Conservation (phyloP, 1,140 invertebrate species). For the Megathymus violae region DNA sequence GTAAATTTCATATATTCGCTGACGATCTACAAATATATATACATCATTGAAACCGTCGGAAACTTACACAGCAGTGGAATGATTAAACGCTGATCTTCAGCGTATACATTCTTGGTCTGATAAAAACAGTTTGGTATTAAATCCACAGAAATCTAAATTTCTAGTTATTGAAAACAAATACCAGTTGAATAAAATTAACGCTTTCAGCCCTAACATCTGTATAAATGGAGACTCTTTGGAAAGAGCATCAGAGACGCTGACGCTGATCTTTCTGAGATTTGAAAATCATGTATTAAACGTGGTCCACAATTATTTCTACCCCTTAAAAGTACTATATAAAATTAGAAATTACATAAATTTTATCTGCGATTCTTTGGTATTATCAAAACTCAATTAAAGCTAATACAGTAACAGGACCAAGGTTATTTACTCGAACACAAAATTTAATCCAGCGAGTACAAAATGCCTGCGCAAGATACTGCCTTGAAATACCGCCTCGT, state of each 20-base stretch:
- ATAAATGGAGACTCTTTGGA: constrained; percentile 10
- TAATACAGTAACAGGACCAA: too few species aligned
- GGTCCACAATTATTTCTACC: constrained; percentile 11
- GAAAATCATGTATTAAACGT: neutral
- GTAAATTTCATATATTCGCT: too few species aligned
- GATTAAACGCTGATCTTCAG: neutral
- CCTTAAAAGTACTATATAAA: constrained; percentile 5
- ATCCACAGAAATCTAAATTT: too few species aligned
- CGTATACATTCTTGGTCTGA: neutral
- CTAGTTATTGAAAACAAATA: neutral
- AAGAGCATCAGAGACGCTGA: neutral
- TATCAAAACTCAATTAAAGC: constrained; percentile 19
- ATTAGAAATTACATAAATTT: neutral
- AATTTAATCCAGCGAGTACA: too few species aligned
- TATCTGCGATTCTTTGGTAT: neutral
- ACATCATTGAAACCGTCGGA: neutral
- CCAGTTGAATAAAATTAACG: neutral
- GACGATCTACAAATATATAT: neutral
- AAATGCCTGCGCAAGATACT: too few species aligned
- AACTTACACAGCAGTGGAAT: neutral
- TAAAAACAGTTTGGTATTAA: neutral
- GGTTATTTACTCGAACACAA: too few species aligned
- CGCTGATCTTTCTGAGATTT: neutral
- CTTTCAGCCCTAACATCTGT: neutral
- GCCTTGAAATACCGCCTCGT: too few species aligned